Conservation (phyloP, 2,113 vertebrate genomes). For the Pycnonotus jocosus region DNA sequence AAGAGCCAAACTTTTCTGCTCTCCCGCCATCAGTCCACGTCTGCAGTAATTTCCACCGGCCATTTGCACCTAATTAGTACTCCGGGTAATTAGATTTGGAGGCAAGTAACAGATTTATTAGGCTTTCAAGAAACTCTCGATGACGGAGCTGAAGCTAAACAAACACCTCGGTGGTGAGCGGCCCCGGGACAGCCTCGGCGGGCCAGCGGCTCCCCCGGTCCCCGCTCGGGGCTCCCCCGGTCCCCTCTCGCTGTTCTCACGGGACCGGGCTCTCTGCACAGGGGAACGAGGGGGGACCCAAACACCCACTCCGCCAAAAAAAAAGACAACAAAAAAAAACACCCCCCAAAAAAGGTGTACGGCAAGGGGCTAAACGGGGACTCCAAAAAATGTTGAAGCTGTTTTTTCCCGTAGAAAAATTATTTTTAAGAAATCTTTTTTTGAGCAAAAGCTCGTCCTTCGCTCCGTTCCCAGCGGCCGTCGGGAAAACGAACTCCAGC, state of each 20-base stretch:
- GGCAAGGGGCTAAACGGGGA: neutral
- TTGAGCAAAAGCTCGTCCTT: neutral
- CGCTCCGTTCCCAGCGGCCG: neutral
- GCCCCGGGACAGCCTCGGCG: neutral
- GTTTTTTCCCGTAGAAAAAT: neutral
- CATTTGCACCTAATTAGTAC: slow-evolving; percentile 84
- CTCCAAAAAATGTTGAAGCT: neutral
- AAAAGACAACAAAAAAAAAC: too few relatives aligned
- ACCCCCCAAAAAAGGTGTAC: neutral
- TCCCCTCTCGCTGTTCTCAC: neutral
- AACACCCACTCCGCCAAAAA: neutral
- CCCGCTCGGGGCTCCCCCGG: neutral
- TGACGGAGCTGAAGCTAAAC: slow-evolving; percentile 79
- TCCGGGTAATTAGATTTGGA: slow-evolving; percentile 89
- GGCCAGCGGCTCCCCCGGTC: neutral
- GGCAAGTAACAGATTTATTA: slow-evolving; percentile 76
- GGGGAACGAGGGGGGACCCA: neutral
- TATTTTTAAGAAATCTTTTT: neutral
- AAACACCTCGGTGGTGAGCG: slow-evolving; percentile 66
- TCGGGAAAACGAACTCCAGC: neutral
- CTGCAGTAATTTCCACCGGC: slow-evolving; percentile 72
- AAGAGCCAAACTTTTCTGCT: slow-evolving; percentile 67
- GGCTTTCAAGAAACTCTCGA: slow-evolving; percentile 80
- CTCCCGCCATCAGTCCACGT: slow-evolving; percentile 54
- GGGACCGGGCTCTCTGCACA: neutral